Evolutionary conservation across 2,797 vertebrate genomes (phyloP).

Genomic region (Bradypodion ventrale): DNA sequence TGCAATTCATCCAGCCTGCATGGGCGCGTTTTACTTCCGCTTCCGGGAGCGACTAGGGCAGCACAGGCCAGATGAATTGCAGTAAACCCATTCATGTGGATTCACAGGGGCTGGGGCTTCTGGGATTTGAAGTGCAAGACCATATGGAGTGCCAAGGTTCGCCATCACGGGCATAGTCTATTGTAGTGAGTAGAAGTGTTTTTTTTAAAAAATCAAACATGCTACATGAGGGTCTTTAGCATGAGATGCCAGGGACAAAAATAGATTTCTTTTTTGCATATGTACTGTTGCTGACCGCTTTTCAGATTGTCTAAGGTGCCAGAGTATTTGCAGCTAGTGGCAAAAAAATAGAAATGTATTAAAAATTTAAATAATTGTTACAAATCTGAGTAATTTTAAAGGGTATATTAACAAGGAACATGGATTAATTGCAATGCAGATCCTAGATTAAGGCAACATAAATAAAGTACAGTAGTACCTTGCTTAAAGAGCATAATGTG

Average conservation of each 20-base stretch:
- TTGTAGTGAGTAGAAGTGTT: too few relatives aligned
- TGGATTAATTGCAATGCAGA: slow-evolving; percentile 22
- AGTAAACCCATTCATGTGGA: too few relatives aligned
- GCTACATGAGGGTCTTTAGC: not conserved
- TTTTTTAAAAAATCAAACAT: not conserved
- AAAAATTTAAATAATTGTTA: not conserved
- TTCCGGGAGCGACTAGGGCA: too few relatives aligned
- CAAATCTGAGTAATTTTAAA: not conserved
- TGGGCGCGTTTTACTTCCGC: too few relatives aligned
- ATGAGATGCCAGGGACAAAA: not conserved
- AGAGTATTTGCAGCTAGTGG: not conserved
- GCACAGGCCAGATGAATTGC: too few relatives aligned
- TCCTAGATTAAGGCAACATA: slow-evolving; percentile 28
- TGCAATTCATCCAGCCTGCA: too few relatives aligned
- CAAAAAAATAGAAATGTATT: fast-evolving
- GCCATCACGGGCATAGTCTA: too few relatives aligned
- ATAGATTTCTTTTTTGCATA: not conserved
- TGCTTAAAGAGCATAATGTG: too few relatives aligned
- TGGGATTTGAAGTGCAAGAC: too few relatives aligned
- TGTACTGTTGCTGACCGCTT: not conserved
- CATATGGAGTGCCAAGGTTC: too few relatives aligned
- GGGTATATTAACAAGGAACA: slow-evolving; percentile 5
- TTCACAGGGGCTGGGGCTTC: too few relatives aligned
- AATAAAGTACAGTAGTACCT: too few relatives aligned
- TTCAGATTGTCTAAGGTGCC: fast-evolving